Base-by-base conservation (phyloP, 2,113 vertebrate species). In the Eudyptes chrysolophus region DNA sequence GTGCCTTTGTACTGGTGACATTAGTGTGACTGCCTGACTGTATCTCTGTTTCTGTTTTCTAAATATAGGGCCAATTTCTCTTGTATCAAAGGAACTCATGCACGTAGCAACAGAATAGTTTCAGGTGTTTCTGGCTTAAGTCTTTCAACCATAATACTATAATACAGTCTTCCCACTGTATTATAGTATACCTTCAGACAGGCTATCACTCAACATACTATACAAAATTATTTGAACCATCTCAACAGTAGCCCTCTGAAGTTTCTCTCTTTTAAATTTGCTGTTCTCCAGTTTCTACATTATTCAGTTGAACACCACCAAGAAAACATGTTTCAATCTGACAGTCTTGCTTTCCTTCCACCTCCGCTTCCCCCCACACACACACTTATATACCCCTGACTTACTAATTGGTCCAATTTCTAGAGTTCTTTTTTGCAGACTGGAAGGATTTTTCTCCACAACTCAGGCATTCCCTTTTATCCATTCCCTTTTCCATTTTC, bases 281-380 rank as follows among this genome's bases (percentile, higher is more conserved):
- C 16, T 60, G 0, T 34, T 84, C 46, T 89, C 4, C 32, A 26
- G 8, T 36, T 84, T 44, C 40, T 57, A 7, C 5, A 10, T 68
- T 82, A 48, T 70, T 89, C 44, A 87, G 16, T 17, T 61, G 30
- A 84, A 57, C 13, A 71, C 5, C 9, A 74, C 6, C 10, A 62
- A 49, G 21, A 70, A 93, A 84, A 61, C 9, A 6, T 16, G 5
- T 62, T 85, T 87, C 15, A 29, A 4, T 42, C 16, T 42, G 17
- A 54, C 13, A 69, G 10, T 26, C 34, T 60, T 1, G 1, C 44
- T 74, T 74, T 77, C 30, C 16, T n/a, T 70, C 24, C 19, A 48
- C 7, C 6, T 89, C 16, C 0, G 0, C 38, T 42, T 49, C 40
- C 7, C 1, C 6, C 14, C 42, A 15, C 42, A 42, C 15, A 6